Conservation (phyloP, 2,888 invertebrate species). For the Hartigia nigra region DNA sequence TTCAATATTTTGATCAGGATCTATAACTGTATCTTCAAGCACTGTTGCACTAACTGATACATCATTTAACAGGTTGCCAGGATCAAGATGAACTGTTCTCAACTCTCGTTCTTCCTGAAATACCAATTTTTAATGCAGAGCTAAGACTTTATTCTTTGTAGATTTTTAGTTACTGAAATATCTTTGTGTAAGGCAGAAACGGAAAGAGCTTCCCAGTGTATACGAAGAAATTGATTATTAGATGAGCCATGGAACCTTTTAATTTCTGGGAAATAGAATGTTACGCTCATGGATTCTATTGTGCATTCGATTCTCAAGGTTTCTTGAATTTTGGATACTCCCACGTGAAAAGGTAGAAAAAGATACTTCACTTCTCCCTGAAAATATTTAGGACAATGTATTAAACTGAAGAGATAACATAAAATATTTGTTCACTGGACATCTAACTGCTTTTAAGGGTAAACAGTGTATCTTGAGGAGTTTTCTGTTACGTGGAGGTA, state of each 20-base stretch:
- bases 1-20: not conserved
- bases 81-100: conserved; percentile 17
- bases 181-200: not conserved
- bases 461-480: conserved; percentile 44
- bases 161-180: not conserved
- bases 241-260: not conserved
- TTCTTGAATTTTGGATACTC: conserved; percentile 44
- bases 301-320: conserved; percentile 56
- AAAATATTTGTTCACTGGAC: conserved; percentile 2
- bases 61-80: conserved; percentile 1
- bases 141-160: not conserved
- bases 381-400: not conserved
- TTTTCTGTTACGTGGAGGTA: conserved; percentile 37
- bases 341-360: conserved; percentile 61
- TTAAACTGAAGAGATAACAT: not conserved
- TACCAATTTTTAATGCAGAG: not conserved
- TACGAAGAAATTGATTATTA: not conserved
- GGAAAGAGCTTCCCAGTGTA: not conserved
- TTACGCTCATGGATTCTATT: conserved; percentile 57
- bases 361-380: conserved; percentile 60
- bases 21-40: not conserved
- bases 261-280: conserved; percentile 55
- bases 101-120: conserved; percentile 17
- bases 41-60: not conserved
- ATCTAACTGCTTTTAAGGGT: conserved; percentile 45